Percentiles rank a stretch among this genome's conserved stretches.
Evolutionary conservation across 2,113 vertebrate genomes (phyloP).

Genomic region (Equus quagga): DNA sequence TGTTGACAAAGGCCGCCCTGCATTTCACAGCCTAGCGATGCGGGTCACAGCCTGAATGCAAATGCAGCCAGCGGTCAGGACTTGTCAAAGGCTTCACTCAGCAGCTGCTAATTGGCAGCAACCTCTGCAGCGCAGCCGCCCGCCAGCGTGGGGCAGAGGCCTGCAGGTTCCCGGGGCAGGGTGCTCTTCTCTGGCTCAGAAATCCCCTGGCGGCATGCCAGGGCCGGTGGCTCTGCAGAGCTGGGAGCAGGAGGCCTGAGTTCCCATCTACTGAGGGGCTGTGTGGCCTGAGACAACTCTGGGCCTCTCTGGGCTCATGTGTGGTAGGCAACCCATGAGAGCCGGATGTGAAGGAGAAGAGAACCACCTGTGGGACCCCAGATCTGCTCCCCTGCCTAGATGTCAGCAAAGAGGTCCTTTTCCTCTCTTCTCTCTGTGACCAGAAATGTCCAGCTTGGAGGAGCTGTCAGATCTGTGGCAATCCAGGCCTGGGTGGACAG

Average conservation of each 20-base stretch:
- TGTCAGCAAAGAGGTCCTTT: neutral
- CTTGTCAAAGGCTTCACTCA: neutral
- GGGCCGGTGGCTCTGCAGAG: accelerated
- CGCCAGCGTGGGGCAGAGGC: neutral
- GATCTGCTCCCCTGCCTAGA: accelerated
- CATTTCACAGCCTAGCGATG: neutral
- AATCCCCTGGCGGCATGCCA: neutral
- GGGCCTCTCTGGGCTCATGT: neutral
- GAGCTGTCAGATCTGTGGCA: neutral
- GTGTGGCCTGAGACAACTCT: neutral
- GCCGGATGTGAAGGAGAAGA: neutral
- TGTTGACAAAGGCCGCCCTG: neutral
- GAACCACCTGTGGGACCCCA: neutral
- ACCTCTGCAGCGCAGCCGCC: neutral
- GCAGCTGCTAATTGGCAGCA: slow-evolving; percentile 33
- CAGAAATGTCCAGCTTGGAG: neutral
- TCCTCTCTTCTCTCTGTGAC: neutral
- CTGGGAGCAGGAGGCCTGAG: neutral
- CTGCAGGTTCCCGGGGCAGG: neutral
- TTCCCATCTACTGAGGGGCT: neutral
- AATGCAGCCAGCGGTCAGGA: slow-evolving; percentile 22
- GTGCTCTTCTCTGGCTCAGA: no score
- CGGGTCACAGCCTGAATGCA: slow-evolving; percentile 26
- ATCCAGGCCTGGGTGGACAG: neutral
- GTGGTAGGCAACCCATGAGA: accelerated